Evolutionary conservation across 2,888 invertebrate genomes (phyloP).

Genomic region (Hoplodrina ambigua): DNA sequence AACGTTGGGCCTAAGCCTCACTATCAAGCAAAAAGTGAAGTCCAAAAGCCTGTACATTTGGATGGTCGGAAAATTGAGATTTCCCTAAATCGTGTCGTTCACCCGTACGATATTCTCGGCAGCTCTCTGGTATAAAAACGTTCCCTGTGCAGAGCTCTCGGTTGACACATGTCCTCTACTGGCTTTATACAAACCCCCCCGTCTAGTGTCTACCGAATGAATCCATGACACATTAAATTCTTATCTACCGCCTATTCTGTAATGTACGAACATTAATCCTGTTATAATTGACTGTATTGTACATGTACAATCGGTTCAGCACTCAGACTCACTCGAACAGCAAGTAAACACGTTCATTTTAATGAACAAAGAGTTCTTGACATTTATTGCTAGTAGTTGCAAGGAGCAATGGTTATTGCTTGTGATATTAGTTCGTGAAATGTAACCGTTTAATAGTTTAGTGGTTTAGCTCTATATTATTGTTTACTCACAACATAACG

Average conservation of each 20-base stretch:
- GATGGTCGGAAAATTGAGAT: slow-evolving; percentile 52
- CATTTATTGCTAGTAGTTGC: slow-evolving; percentile 64
- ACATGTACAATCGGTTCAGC: slow-evolving; percentile 63
- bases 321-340: slow-evolving; percentile 57
- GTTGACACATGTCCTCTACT: slow-evolving; percentile 82
- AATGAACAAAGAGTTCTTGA: slow-evolving; percentile 68
- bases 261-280: slow-evolving; percentile 42
- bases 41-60: slow-evolving; percentile 32
- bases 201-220: slow-evolving; percentile 67
- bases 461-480: slow-evolving; percentile 40
- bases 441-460: slow-evolving; percentile 56
- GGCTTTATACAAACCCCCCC: slow-evolving; percentile 76
- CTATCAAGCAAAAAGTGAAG: slow-evolving; percentile 51
- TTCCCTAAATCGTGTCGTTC: slow-evolving; percentile 58
- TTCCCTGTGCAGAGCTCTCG: slow-evolving; percentile 65
- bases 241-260: slow-evolving; percentile 54
- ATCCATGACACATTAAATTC: slow-evolving; percentile 71
- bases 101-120: slow-evolving; percentile 58
- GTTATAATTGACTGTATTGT: slow-evolving; percentile 63
- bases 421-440: slow-evolving; percentile 59
- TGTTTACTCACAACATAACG: slow-evolving; percentile 54
- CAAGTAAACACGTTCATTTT: slow-evolving; percentile 68
- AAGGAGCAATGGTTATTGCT: slow-evolving; percentile 59
- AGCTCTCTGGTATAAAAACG: slow-evolving; percentile 72
- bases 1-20: neutral